phyloP scores from a whole-genome alignment of 2,888 invertebrate genomes.

The Philonicus albiceps region DNA sequence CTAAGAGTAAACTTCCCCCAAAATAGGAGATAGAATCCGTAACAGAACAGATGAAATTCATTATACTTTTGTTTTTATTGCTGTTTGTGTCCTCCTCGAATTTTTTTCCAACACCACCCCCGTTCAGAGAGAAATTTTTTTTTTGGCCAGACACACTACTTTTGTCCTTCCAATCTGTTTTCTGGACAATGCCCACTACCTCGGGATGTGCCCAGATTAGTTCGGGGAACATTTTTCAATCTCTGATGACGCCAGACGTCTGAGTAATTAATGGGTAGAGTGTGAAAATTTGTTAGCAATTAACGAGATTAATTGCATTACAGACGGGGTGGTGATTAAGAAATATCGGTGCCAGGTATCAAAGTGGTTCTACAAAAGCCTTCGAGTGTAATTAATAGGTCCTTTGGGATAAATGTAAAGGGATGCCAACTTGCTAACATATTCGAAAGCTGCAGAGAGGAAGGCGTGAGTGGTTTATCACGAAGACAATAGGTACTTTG shows the following conservation, averaged over 20 bases:
- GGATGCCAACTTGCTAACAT: slow-evolving; percentile 2
- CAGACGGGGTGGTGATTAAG: slow-evolving; percentile 27
- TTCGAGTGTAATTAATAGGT: slow-evolving; percentile 17
- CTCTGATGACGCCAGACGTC: slow-evolving; percentile 37
- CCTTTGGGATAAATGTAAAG: background rate
- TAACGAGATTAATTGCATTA: slow-evolving; percentile 42
- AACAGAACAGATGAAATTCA: slow-evolving; percentile 32
- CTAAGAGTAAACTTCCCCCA: background rate
- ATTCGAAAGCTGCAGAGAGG: background rate
- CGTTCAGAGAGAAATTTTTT: background rate
- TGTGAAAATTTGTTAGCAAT: slow-evolving; percentile 43
- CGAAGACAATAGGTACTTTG: background rate
- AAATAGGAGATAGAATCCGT: background rate
- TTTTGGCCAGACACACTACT: background rate
- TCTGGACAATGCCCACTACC: slow-evolving; percentile 28
- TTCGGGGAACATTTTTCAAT: slow-evolving; percentile 41
- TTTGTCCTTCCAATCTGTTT: slow-evolving; percentile 14
- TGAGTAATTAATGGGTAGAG: slow-evolving; percentile 37
- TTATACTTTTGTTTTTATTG: slow-evolving; percentile 34
- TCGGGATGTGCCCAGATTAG: slow-evolving; percentile 21
- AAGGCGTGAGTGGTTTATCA: background rate
- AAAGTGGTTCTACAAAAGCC: background rate
- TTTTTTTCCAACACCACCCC: background rate
- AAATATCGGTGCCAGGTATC: slow-evolving; percentile 6
- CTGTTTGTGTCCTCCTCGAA: background rate